Percentiles rank a stretch among this genome's conserved stretches.
Evolutionary conservation across 2,888 invertebrate genomes (phyloP).

Genomic region (Standfussiana lucernea): DNA sequence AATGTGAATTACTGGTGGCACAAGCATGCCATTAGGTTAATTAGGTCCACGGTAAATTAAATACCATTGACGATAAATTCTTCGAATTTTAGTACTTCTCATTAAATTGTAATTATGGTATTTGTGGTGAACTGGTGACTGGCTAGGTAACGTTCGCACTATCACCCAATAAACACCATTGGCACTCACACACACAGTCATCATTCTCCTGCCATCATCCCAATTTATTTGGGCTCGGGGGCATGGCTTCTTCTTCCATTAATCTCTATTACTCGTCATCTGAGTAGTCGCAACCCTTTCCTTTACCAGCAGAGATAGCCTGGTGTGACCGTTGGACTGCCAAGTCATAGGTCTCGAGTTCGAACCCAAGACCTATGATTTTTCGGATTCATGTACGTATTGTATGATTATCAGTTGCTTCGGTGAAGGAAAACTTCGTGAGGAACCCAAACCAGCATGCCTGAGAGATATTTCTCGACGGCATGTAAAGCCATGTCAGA

Average conservation of each 20-base stretch:
- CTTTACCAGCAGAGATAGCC: neutral
- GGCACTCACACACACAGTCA: neutral
- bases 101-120: neutral
- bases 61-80: constrained; percentile 18
- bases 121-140: neutral
- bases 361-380: neutral
- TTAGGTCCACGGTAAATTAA: constrained; percentile 24
- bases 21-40: constrained; percentile 13
- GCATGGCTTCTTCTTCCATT: neutral
- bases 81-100: constrained; percentile 7
- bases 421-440: neutral
- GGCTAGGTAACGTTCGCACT: neutral
- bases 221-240: neutral
- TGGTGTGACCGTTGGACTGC: neutral
- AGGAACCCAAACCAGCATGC: neutral
- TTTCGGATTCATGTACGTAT: neutral
- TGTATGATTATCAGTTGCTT: neutral
- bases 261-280: neutral
- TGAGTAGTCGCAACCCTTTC: neutral
- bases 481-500: neutral
- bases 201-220: neutral
- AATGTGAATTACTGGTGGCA: neutral
- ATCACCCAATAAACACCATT: neutral
- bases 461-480: neutral
- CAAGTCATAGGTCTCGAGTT: neutral